Evolutionary conservation across 37 sponge, comb jelly and placozoan genomes (phyloP).

Genomic region (Cliona cf. orientalis): DNA sequence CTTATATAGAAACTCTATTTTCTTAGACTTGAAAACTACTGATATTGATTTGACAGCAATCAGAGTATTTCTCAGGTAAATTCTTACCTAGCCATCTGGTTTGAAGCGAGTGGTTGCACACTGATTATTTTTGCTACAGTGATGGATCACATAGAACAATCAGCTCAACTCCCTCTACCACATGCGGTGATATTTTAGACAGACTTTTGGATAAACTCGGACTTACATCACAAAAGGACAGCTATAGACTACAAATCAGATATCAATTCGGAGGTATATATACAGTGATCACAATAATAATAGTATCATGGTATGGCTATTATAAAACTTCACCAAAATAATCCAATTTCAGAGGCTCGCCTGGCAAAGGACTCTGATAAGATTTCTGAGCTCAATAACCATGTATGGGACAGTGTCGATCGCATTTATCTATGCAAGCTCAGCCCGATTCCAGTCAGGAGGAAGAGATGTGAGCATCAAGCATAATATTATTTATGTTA

Average conservation of each 20-base stretch:
- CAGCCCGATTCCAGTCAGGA: neutral
- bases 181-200: constrained; percentile 15
- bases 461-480: constrained; percentile 1
- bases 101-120: too few species aligned
- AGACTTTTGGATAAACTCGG: neutral
- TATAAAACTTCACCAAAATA: too few species aligned
- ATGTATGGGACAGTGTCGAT: constrained; percentile 13
- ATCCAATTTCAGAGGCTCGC: constrained; percentile 2
- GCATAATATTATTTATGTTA: neutral
- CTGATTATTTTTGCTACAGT: neutral
- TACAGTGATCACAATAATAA: too few species aligned
- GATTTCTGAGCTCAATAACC: constrained; percentile 4
- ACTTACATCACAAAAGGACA: neutral
- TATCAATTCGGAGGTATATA: constrained; percentile 6
- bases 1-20: neutral
- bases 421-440: neutral
- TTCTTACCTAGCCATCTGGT: too few species aligned
- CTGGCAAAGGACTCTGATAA: constrained; percentile 10
- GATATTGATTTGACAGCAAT: constrained; percentile 20
- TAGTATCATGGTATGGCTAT: neutral
- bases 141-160: constrained; percentile 34
- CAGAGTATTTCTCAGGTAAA: constrained; percentile 28
- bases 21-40: constrained; percentile 6
- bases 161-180: neutral
- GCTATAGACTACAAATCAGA: constrained; percentile 20